phyloP scores from a whole-genome alignment of 2,888 invertebrate species.

The Tiliacea citrago region DNA sequence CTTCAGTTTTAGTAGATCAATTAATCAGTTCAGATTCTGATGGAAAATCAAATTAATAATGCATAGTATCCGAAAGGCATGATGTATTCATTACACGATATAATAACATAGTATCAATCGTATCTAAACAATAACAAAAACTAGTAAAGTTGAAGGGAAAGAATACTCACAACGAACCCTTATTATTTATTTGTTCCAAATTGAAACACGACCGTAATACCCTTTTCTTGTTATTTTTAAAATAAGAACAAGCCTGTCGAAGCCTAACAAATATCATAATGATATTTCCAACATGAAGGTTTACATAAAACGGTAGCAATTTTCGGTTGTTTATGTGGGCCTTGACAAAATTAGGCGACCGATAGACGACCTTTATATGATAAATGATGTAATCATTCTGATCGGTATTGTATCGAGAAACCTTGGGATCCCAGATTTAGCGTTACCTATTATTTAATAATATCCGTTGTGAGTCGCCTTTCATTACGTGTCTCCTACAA shows the following conservation, averaged over 20 bases:
- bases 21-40: too few species aligned
- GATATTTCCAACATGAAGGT: slow-evolving; percentile 16
- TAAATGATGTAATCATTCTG: slow-evolving; percentile 20
- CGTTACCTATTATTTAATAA: slow-evolving; percentile 18
- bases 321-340: slow-evolving; percentile 19
- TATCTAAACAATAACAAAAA: neutral
- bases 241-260: slow-evolving; percentile 4
- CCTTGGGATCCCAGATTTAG: slow-evolving; percentile 19
- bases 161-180: too few species aligned
- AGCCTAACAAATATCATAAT: slow-evolving; percentile 2
- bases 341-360: slow-evolving; percentile 21
- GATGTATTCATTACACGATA: neutral
- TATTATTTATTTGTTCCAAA: slow-evolving; percentile 5
- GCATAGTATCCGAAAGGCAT: neutral
- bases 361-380: slow-evolving; percentile 33
- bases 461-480: neutral
- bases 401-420: slow-evolving; percentile 11
- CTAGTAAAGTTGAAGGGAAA: neutral
- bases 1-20: too few species aligned
- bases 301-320: slow-evolving; percentile 1
- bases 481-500: too few species aligned
- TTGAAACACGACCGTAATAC: slow-evolving; percentile 4
- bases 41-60: neutral
- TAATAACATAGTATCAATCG: neutral
- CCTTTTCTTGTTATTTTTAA: slow-evolving; percentile 9